Evolutionary conservation across 1,140 invertebrate species (phyloP), one percentile per base, ranked within the genome.

Genomic region (Bombus terrestris): DNA sequence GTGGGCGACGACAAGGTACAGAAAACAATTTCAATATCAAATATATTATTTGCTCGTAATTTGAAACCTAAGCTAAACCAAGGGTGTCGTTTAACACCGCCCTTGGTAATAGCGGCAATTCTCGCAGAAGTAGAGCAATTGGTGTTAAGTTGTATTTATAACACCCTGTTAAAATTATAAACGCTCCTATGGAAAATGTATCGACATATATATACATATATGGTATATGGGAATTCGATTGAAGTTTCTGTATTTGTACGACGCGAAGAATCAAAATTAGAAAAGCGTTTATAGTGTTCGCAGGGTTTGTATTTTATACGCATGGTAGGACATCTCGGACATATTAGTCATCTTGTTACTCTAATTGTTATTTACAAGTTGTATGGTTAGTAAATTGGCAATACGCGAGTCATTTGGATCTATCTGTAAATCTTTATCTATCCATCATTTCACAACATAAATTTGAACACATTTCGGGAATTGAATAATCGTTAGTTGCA

Each of bases 1-100:
- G 53, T 37, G 41, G 35, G 25, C 73, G 81, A 76, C 37, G 8
- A 81, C 43, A 86, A 68, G 79, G 84, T 86, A 86, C 71, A 74
- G 80, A 75, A 53, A 83, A n/a, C 73, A 59, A 62, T 85, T 73
- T 82, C 57, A 18, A 32, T 84, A 62, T 59, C 12, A 25, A 69
- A 62, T 32, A 39, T 13, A 37, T 13, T 39, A 25, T 77, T 77
- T 62, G 28, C 35, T 25, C 32, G 12, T 77, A 62, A 62, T 62
- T 39, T 13, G 3, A n/a, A 62, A 62, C 28, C 22, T n/a, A 4
- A n/a, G 1, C 28, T 12, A n/a, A 78, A 64, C 37, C 25, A 35
- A 12, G 3, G 32, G 9, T 12, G 28, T 22, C 35, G 59, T 37
- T 37, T 12, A 18, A 6, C 25, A 53, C 39, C 25, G 41, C 47